Evolutionary conservation across 92 coral and sea anemone species (phyloP).

Genomic region (Actinostola sp.): DNA sequence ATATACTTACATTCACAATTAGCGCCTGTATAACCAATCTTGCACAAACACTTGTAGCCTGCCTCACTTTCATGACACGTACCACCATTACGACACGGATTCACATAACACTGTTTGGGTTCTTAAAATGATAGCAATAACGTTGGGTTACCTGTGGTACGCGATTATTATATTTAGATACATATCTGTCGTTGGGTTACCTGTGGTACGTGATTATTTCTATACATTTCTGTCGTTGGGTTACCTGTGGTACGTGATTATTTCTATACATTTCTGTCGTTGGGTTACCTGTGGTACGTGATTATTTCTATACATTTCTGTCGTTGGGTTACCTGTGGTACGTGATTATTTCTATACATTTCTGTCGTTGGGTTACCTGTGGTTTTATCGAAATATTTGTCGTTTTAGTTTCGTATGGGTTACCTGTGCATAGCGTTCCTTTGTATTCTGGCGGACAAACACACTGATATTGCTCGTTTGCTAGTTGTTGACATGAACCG

Average conservation of each 20-base stretch:
- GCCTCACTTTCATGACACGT: slow-evolving; percentile 86
- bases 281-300: too few relatives aligned
- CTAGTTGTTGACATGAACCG: slow-evolving; percentile 80
- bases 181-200: background rate
- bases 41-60: slow-evolving; percentile 87
- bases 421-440: slow-evolving; percentile 92
- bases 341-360: too few relatives aligned
- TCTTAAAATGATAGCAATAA: slow-evolving; percentile 43
- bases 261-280: too few relatives aligned
- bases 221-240: too few relatives aligned
- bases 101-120: slow-evolving; percentile 70
- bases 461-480: slow-evolving; percentile 73
- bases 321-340: too few relatives aligned
- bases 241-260: too few relatives aligned
- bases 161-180: too few relatives aligned
- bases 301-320: too few relatives aligned
- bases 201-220: too few relatives aligned
- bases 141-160: slow-evolving; percentile 7
- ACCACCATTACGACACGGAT: slow-evolving; percentile 87
- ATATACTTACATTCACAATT: slow-evolving; percentile 93
- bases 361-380: slow-evolving; percentile 8
- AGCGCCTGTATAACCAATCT: slow-evolving; percentile 77
- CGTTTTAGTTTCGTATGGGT: background rate
- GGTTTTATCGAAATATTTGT: background rate
- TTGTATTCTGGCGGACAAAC: slow-evolving; percentile 76